Evolutionary conservation across 2,888 invertebrate genomes (phyloP).

Genomic region (Creontiades dilutus): DNA sequence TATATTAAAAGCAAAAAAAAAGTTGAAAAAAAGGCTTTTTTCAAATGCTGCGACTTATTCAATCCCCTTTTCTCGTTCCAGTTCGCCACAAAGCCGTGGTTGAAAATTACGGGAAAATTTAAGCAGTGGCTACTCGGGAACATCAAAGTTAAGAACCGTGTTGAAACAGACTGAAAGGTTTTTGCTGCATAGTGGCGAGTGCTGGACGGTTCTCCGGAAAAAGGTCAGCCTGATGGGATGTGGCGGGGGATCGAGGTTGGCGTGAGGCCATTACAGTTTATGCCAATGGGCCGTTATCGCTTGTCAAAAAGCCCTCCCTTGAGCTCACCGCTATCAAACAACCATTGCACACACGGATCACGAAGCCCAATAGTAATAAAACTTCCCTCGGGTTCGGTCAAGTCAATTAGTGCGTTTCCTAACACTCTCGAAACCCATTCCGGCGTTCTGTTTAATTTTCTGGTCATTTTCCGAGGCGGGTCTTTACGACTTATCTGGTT

Average conservation of each 20-base stretch:
- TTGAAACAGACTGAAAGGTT: constrained; percentile 38
- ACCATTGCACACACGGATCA: constrained; percentile 66
- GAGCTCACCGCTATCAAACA: constrained; percentile 49
- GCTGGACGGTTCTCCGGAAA: constrained; percentile 15
- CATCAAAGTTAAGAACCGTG: constrained; percentile 23
- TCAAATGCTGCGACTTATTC: too few relatives aligned
- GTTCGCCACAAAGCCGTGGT: too few relatives aligned
- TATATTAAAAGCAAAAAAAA: too few relatives aligned
- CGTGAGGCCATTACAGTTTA: constrained; percentile 70
- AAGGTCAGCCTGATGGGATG: constrained; percentile 25
- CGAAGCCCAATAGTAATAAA: constrained; percentile 66
- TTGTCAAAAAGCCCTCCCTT: constrained; percentile 65
- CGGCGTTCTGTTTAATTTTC: constrained; percentile 50
- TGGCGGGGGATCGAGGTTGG: constrained; percentile 46
- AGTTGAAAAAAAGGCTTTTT: too few relatives aligned
- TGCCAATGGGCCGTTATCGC: constrained; percentile 70
- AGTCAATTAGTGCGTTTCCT: constrained; percentile 62
- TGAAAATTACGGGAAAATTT: background rate
- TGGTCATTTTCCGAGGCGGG: background rate
- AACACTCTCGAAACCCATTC: constrained; percentile 52
- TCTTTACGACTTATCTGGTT: constrained; percentile 62
- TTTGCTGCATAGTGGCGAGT: background rate
- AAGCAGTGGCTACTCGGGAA: background rate
- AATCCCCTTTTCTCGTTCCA: too few relatives aligned
- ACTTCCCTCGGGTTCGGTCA: constrained; percentile 19